These are phyloP conservation scores for Nesometra sesokonis DNA, from an alignment of 35 echinoderm and acorn worm genomes.

Conservation along the genomic window DNA sequence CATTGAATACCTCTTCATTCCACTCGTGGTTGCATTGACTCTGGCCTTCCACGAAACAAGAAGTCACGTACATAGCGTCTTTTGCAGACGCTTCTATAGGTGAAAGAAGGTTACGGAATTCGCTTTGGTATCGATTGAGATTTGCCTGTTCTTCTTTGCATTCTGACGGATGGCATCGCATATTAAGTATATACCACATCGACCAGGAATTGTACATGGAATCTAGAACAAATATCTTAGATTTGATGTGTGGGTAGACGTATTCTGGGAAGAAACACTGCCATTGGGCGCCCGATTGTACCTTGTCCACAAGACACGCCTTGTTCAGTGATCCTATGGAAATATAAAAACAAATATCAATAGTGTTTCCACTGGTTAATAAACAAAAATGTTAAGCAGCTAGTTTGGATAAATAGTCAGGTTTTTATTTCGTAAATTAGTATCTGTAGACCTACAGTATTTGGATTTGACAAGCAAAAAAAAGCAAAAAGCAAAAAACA, in stretches of 20 bases:
- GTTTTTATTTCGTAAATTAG: too few species aligned
- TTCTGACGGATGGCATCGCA: not conserved
- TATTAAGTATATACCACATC: not conserved
- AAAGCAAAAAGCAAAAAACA: too few species aligned
- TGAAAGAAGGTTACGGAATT: not conserved
- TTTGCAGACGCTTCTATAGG: not conserved
- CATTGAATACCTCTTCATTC: not conserved
- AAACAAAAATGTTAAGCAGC: too few species aligned
- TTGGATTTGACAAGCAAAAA: too few species aligned
- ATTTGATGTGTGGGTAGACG: not conserved
- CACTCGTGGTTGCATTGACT: not conserved
- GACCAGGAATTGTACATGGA: not conserved
- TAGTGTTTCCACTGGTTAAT: too few species aligned
- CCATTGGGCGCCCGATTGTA: not conserved
- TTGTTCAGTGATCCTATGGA: not conserved
- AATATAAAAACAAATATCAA: not conserved
- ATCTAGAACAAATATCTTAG: not conserved
- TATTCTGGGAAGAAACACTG: not conserved
- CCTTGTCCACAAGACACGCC: not conserved
- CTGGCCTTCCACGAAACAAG: not conserved
- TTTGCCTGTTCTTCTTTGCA: not conserved
- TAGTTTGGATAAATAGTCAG: too few species aligned
- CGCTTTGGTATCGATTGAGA: not conserved
- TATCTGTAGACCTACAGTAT: too few species aligned
- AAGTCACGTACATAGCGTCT: not conserved